Base-by-base conservation (phyloP, 2,113 vertebrate species). In the Ursus arctos region DNA sequence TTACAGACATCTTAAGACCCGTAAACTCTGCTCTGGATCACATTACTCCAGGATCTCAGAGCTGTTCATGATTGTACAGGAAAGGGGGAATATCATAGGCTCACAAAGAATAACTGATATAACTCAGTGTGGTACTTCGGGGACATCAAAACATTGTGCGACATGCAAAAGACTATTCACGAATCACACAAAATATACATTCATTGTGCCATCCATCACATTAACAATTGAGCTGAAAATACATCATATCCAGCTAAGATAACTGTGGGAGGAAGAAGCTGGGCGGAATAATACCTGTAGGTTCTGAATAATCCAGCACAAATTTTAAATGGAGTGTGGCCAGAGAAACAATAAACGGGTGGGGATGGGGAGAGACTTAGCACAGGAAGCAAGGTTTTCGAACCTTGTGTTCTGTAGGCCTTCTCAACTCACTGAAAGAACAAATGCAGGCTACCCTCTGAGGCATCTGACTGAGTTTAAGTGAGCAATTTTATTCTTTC, bases 1-100 rank as follows among this genome's bases (percentile, higher is more conserved):
- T 99, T 99, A 99, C 98, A 99, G 99, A 99, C 98, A 98, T 99
- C 98, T 98, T 99, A 98, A 98, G 99, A 99, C 99, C 99, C 99
- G 99, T 99, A 99, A 99, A 99, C 98, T 98, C 98, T 99, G 99
- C 98, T 99, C 98, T 99, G 98, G 98, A 98, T 98, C 99, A 98
- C 98, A 98, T 98, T 98, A 98, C 95, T 76, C 55, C 95, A 57
- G 98, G 98, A 98, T 98, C 98, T 97, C 98, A 99, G 98, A 98
- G 98, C 96, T 96, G 97, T 98, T 98, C 97, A 93, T 99, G 99
- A 99, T 99, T 99, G 99, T 99, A 99, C 99, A 99, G 98, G 98
- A 98, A 98, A 98, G 96, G 97, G 97, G 98, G 94, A 98, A 88
- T 96, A 98, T 96, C 95, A 97, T 98, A 98, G 40, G 89, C 95